These are phyloP conservation scores for Pterostichus niger DNA, from an alignment of 2,888 invertebrate genomes.

Conservation along the genomic window DNA sequence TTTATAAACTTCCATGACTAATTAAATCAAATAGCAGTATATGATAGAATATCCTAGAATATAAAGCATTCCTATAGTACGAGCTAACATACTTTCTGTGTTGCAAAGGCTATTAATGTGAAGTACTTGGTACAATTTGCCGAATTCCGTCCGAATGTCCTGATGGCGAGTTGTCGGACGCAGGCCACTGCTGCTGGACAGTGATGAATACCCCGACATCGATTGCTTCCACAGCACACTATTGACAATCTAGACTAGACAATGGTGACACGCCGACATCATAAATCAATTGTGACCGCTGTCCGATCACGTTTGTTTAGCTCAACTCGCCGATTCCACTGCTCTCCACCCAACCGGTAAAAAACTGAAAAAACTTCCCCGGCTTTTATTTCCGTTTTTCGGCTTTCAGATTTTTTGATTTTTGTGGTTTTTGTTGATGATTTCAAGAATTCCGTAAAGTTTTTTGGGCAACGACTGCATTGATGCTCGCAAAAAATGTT, in stretches of 20 bases:
- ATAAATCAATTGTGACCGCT: slow-evolving; percentile 71
- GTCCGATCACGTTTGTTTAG: slow-evolving; percentile 67
- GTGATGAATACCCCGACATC: slow-evolving; percentile 63
- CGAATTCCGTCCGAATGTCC: not conserved
- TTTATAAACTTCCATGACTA: too few relatives aligned
- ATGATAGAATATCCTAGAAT: too few relatives aligned
- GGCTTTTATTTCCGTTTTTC: slow-evolving; percentile 64
- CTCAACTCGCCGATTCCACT: slow-evolving; percentile 26
- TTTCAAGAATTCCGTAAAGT: slow-evolving; percentile 45
- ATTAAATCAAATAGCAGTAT: too few relatives aligned
- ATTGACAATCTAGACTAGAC: slow-evolving; percentile 68
- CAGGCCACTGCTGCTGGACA: slow-evolving; percentile 39
- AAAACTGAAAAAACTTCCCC: slow-evolving; percentile 43
- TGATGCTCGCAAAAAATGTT: slow-evolving; percentile 27
- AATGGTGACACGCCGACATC: slow-evolving; percentile 70
- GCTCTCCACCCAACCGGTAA: slow-evolving; percentile 32
- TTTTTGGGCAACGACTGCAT: slow-evolving; percentile 13
- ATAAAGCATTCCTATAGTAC: too few relatives aligned
- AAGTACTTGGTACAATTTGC: not conserved
- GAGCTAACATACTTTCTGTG: too few relatives aligned
- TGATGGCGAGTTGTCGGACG: not conserved
- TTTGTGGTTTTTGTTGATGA: slow-evolving; percentile 23
- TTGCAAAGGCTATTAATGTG: too few relatives aligned
- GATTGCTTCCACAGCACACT: slow-evolving; percentile 63
- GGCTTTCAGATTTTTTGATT: slow-evolving; percentile 52